Evolutionary conservation across 2,797 vertebrate species (phyloP).

Genomic region (Myotis planiceps): DNA sequence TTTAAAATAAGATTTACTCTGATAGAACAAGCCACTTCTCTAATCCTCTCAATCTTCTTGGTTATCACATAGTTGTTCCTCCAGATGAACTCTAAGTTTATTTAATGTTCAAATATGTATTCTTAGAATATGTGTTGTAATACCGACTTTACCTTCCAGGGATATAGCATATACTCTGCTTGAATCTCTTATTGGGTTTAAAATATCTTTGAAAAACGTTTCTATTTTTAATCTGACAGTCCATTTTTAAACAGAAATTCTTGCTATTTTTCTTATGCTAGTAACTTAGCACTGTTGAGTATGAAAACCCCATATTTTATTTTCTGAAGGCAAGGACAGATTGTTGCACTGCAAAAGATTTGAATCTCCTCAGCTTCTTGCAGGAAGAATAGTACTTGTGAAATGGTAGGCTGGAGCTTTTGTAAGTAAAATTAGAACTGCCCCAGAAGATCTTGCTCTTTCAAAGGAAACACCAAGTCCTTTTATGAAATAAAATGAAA

Average conservation of each 20-base stretch:
- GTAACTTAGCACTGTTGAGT: slow-evolving; percentile 1
- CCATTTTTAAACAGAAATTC: slow-evolving; percentile 37
- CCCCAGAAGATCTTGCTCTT: slow-evolving; percentile 59
- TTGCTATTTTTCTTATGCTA: slow-evolving; percentile 28
- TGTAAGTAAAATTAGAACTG: slow-evolving; percentile 71
- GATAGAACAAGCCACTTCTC: background rate
- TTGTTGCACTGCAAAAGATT: slow-evolving; percentile 29
- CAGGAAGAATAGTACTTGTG: slow-evolving; percentile 59
- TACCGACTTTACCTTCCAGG: background rate
- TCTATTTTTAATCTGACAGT: slow-evolving; percentile 26
- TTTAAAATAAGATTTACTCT: slow-evolving; percentile 47
- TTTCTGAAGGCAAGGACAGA: slow-evolving; percentile 47
- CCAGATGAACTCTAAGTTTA: background rate
- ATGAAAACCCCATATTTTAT: slow-evolving; percentile 40
- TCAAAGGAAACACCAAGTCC: slow-evolving; percentile 60
- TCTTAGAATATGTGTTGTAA: background rate
- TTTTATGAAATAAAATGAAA: slow-evolving; percentile 62
- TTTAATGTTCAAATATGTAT: slow-evolving; percentile 22
- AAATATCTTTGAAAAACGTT: background rate
- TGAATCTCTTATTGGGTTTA: background rate
- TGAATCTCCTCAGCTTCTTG: slow-evolving; percentile 42
- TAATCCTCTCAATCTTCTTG: background rate
- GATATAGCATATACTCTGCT: background rate
- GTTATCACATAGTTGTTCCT: slow-evolving; percentile 33
- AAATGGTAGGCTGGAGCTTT: slow-evolving; percentile 48